Base-by-base conservation (phyloP, 2,888 invertebrate species). In the Cryptocephalus moraei region DNA sequence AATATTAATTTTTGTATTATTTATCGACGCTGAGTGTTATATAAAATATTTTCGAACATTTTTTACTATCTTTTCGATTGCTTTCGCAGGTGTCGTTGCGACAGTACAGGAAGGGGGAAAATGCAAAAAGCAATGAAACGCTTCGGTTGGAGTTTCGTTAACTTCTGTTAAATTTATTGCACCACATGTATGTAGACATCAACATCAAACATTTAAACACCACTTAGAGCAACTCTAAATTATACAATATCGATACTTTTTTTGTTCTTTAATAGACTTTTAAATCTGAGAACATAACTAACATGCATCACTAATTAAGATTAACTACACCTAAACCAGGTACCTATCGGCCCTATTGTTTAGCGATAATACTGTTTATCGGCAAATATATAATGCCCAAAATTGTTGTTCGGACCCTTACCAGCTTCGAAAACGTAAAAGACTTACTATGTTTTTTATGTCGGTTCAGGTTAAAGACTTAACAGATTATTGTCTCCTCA, bases 371-470 rank as follows among this genome's bases (percentile, higher is more conserved):
- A 22, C 36, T 36, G 36, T 36, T 12, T n/a, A 36, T n/a, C 36
- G 36, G 11, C n/a, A n/a, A n/a, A 4, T 36, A 36, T 12, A 36
- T 11, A 4, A 4, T 36, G 36, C 36, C 36, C 36, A 36, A 36
- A 36, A 53, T 60, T 67, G 67, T 69, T 68, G 67, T 71, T 72
- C 71, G 71, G 72, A 71, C 71, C 72, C 72, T 71, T 69, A 72
- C 72, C 72, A 72, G 72, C 72, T 36, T 36, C n/a, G 36, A 36
- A 36, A 36, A 36, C 36, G 22, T 36, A 36, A 36, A 36, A 36
- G 36, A 36, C 22, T 22, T 22, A 22, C 44, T 40, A 47, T 44
- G 44, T 43, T n/a, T 51, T n/a, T 52, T 53, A 50, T 59, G 50
- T 59, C 57, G 59, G 60, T 58, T 36, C 59, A 60, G 61, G 60